Evolutionary conservation across 2,888 invertebrate genomes (phyloP).

Genomic region (Sarcophaga rosellei): DNA sequence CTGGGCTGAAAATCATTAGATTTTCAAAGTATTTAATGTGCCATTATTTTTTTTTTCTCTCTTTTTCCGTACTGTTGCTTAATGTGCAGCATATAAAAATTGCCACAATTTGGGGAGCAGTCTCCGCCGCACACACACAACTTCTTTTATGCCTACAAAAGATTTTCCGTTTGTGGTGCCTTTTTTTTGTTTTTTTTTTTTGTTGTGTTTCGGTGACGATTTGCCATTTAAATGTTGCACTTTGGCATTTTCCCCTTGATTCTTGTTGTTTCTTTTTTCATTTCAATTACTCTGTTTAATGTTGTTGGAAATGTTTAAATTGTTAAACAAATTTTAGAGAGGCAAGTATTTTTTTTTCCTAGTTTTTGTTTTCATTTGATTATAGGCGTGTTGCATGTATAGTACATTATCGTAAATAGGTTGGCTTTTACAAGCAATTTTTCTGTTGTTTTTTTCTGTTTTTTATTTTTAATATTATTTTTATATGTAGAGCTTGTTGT

Average conservation of each 20-base stretch:
- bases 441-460: slow-evolving; percentile 8
- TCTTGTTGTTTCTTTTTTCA: neutral
- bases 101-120: slow-evolving; percentile 13
- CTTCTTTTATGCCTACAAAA: slow-evolving; percentile 5
- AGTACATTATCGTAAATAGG: slow-evolving; percentile 6
- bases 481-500: neutral
- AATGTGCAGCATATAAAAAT: slow-evolving; percentile 10
- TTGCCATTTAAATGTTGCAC: slow-evolving; percentile 64
- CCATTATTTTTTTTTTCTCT: neutral
- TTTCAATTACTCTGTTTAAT: neutral
- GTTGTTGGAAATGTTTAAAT: slow-evolving; percentile 7
- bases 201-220: slow-evolving; percentile 16
- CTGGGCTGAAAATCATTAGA: slow-evolving; percentile 50
- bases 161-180: neutral
- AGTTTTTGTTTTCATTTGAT: neutral
- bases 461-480: neutral
- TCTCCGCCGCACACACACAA: slow-evolving; percentile 1
- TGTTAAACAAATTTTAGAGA: slow-evolving; percentile 26
- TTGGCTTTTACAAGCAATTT: neutral
- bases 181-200: slow-evolving; percentile 2
- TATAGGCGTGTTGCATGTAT: slow-evolving; percentile 20
- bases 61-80: neutral
- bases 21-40: slow-evolving; percentile 30
- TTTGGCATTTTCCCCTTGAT: slow-evolving; percentile 62
- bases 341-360: neutral